Evolutionary conservation across 2,888 invertebrate species (phyloP), one percentile per base, ranked within the genome.

Genomic region (Cerastoderma edule): DNA sequence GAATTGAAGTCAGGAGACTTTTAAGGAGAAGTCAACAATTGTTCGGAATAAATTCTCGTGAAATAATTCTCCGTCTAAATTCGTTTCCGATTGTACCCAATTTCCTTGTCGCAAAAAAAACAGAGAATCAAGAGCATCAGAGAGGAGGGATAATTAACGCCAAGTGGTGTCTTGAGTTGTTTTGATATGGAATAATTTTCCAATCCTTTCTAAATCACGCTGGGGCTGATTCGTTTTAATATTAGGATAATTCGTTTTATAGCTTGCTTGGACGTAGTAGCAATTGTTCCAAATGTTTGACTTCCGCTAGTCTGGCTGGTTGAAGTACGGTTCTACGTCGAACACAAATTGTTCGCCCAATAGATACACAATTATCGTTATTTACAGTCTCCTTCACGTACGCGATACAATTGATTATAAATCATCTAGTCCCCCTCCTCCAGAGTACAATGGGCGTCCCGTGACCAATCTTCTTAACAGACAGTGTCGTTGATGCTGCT

Each of bases 241-340:
- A n/a, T n/a, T n/a, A n/a, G n/a, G n/a, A n/a, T n/a, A 6, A 78
- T 83, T 53, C 83, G 84, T 22, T 73, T 83, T 1, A 82, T 91
- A 19, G 75, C 86, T 24, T 48, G 85, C 22, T 66, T 39, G 8
- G 80, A 90, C n/a, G 67, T 92, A 22, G 54, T 85, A 5, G 85
- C 0, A 92, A 90, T 79, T 82, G 84, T 39, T 60, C 27, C 33
- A 60, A 60, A 24, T 60, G 57, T 60, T 60, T 60, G 60, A 60
- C 27, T 60, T 60, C 60, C 60, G 35, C 35, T 60, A 39, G 60
- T 60, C 60, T 60, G 24, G 39, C 33, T 24, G 35, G n/a, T n/a
- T 60, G 60, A 60, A 60, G 60, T 4, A 33, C 60, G 22, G 39
- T 60, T 24, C 60, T 33, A 32, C 33, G 39, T 35, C 19, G 6